A percentile compares a stretch with the other conserved stretches of the same genome.
phyloP scores from a whole-genome alignment of 2,888 invertebrate genomes.

The Ephialtes manifestator region DNA sequence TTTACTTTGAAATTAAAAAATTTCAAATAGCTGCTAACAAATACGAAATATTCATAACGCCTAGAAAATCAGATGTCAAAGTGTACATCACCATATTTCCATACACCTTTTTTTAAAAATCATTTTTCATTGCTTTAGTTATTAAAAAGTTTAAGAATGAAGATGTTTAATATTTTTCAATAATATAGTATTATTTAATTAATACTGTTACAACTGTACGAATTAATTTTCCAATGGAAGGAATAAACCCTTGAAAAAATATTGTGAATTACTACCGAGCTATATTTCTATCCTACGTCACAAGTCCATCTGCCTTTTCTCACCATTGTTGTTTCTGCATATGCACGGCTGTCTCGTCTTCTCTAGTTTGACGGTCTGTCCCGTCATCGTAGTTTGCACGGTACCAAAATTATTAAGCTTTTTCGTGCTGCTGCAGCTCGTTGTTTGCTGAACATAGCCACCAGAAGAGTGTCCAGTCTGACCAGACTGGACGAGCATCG shows the following conservation, averaged over 20 bases:
- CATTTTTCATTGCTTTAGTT: too few species aligned
- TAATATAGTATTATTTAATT: too few species aligned
- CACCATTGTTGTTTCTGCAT: constrained; percentile 82
- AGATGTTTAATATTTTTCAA: too few species aligned
- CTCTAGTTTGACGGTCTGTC: constrained; percentile 83
- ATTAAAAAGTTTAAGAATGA: too few species aligned
- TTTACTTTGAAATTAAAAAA: too few species aligned
- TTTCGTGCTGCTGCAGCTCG: constrained; percentile 74
- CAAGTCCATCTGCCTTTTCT: constrained; percentile 54
- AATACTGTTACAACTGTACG: too few species aligned
- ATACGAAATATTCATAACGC: too few species aligned
- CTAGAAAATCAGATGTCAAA: too few species aligned
- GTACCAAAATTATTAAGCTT: constrained; percentile 82
- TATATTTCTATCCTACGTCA: neutral
- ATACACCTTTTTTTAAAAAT: too few species aligned
- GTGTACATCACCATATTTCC: too few species aligned
- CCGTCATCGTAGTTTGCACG: constrained; percentile 76
- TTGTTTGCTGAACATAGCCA: constrained; percentile 73
- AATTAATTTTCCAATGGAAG: neutral
- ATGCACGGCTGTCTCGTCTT: constrained; percentile 82
- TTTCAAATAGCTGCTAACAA: too few species aligned
- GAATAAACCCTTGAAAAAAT: neutral
- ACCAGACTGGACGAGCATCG: constrained; percentile 78
- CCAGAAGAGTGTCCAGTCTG: constrained; percentile 74
- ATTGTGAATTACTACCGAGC: too few species aligned